Base-by-base conservation (phyloP, 1,140 invertebrate species). In the Neotoxoptera formosana region DNA sequence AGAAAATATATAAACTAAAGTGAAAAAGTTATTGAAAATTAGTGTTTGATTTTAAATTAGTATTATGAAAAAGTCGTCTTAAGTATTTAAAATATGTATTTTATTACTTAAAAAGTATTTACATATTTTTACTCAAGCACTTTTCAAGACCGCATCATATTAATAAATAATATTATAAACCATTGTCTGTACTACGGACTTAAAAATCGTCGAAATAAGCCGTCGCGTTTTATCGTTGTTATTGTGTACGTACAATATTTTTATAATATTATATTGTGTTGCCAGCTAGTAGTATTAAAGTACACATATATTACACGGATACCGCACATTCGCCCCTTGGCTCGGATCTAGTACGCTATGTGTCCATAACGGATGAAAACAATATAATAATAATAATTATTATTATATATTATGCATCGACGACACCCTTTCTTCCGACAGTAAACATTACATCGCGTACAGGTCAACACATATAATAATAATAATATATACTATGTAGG, bases 351-450 rank as follows among this genome's bases (percentile, higher is more conserved):
- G 60, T n/a, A 30, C 14, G 11, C 14, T 30, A 76, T n/a, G 30
- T 76, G 30, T 48, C 86, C 86, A 34, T 87, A 87, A 87, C 86
- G 86, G 47, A 48, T 14, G 47, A 8, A 87, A 87, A 87, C 41
- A 48, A 87, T 48, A 87, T 76, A 76, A 76, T n/a, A 67, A n/a
- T 56, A 56, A 56, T 67, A 67, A 67, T 30, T n/a, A 67, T n/a
- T n/a, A n/a, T n/a, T n/a, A n/a, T 30, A 87, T n/a, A 87, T 17
- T 87, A 48, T 87, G 30, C 47, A 21, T 45, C 23, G n/a, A 9
- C 14, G 36, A 87, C 86, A 87, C 45, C 86, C 47, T 83, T 36
- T 83, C 34, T 83, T 83, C 20, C 20, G 34, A 83, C 76, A 83
- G 8, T 34, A 23, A 83, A 83, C 34, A 36, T 83, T 23, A 36